phyloP scores from a whole-genome alignment of 2,113 vertebrate species.

The Equus quagga region DNA sequence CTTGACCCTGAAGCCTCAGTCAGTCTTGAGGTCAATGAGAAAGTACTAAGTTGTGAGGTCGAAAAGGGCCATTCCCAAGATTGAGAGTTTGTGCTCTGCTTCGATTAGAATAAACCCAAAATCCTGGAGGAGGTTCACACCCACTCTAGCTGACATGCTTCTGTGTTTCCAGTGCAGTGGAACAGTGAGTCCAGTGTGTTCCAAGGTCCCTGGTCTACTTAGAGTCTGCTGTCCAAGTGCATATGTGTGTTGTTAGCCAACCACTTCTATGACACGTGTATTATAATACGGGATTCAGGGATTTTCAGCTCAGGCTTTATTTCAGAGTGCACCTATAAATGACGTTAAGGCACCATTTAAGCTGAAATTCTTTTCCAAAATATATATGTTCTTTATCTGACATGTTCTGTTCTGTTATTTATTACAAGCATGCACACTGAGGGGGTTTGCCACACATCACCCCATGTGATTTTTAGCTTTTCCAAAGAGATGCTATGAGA shows the following conservation, averaged over 20 bases:
- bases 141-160: background rate
- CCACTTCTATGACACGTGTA: background rate
- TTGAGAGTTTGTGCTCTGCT: background rate
- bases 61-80: background rate
- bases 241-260: background rate
- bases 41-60: background rate
- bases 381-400: background rate
- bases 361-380: constrained; percentile 16
- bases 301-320: background rate
- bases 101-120: background rate
- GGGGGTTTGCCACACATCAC: background rate
- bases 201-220: background rate
- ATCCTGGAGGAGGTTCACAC: background rate
- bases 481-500: constrained; percentile 14
- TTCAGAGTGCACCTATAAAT: background rate
- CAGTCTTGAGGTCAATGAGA: background rate
- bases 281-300: background rate
- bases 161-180: background rate
- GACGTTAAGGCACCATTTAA: background rate
- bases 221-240: background rate
- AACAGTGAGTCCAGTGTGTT: background rate
- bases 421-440: background rate
- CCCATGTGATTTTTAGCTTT: background rate
- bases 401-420: background rate
- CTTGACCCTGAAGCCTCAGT: background rate